Percentiles rank a stretch among this genome's conserved stretches.
These are phyloP conservation scores for Volucella inanis DNA, from an alignment of 2,888 invertebrate genomes.

Conservation along the genomic window DNA sequence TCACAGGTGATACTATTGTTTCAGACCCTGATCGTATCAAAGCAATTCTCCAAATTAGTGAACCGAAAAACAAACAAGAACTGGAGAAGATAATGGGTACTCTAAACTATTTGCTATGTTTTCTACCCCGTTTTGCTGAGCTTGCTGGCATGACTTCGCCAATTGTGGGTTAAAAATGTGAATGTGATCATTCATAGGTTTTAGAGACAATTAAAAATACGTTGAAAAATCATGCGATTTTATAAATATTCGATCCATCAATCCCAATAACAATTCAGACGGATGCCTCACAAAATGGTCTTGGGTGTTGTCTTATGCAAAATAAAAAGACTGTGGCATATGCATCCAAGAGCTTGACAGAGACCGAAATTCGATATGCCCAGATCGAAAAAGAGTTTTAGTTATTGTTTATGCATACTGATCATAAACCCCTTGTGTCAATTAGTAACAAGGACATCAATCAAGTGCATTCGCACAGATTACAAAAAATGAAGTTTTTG, in stretches of 20 bases:
- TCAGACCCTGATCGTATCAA: slow-evolving; percentile 61
- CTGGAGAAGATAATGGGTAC: slow-evolving; percentile 77
- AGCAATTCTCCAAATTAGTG: slow-evolving; percentile 53
- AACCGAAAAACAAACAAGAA: slow-evolving; percentile 76
- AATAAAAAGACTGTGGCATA: slow-evolving; percentile 64
- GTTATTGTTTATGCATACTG: slow-evolving; percentile 21
- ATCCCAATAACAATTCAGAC: slow-evolving; percentile 39
- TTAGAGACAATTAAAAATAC: slow-evolving; percentile 75
- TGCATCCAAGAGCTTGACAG: slow-evolving; percentile 76
- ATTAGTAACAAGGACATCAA: no score
- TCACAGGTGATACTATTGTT: slow-evolving; percentile 59
- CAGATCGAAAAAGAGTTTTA: slow-evolving; percentile 63
- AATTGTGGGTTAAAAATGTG: slow-evolving; percentile 76
- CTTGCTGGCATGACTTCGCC: slow-evolving; percentile 40
- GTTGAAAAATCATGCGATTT: slow-evolving; percentile 72
- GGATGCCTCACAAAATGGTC: slow-evolving; percentile 53
- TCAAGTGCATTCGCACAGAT: no score
- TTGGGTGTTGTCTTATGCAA: slow-evolving; percentile 59
- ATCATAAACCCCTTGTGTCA: no score
- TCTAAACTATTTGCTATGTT: slow-evolving; percentile 69
- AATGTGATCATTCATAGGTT: slow-evolving; percentile 45
- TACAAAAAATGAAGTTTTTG: no score
- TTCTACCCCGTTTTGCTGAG: slow-evolving; percentile 65
- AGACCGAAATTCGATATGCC: slow-evolving; percentile 74
- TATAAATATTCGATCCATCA: slow-evolving; percentile 30